Evolutionary conservation across 2,113 vertebrate genomes (phyloP).

Genomic region (Daubentonia madagascariensis): DNA sequence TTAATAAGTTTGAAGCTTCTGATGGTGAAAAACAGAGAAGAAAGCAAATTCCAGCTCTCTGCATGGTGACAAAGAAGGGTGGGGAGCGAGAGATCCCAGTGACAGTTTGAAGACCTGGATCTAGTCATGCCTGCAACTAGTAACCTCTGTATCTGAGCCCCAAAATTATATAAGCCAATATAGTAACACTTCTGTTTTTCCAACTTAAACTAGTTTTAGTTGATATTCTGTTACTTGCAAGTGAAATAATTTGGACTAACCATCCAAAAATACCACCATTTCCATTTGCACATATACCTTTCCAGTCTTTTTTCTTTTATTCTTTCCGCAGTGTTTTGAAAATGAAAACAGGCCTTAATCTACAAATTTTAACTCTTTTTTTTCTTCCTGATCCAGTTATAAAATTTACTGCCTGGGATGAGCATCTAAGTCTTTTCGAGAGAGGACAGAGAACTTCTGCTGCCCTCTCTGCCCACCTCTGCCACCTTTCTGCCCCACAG

Average conservation of each 20-base stretch:
- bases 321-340: background rate
- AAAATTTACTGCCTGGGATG: background rate
- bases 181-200: background rate
- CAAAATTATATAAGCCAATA: background rate
- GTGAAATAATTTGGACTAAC: background rate
- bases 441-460: background rate
- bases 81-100: accelerated
- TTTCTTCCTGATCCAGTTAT: background rate
- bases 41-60: background rate
- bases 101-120: background rate
- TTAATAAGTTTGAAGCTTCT: background rate
- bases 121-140: background rate
- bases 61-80: background rate
- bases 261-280: background rate
- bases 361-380: background rate
- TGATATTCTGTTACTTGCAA: background rate
- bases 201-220: background rate
- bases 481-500: background rate
- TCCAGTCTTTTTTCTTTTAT: background rate
- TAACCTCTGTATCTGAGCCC: background rate
- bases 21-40: background rate
- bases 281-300: background rate
- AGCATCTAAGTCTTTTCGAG: background rate
- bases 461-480: accelerated
- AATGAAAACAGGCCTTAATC: background rate